Evolutionary conservation across 2,888 invertebrate genomes (phyloP), one percentile per base, ranked within the genome.

Genomic region (Byasa hedistus): DNA sequence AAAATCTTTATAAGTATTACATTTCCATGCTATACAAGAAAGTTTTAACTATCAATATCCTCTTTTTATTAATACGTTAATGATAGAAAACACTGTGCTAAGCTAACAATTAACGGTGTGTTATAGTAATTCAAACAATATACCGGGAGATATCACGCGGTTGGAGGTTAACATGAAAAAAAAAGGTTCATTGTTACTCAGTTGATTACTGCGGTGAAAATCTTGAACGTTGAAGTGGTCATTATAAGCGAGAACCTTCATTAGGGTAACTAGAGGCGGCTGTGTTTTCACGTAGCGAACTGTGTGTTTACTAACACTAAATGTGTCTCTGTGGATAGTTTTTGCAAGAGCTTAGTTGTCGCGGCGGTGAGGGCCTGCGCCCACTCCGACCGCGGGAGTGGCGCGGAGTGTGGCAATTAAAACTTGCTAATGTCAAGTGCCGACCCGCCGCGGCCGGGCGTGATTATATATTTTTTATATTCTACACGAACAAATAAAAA

Each of bases 381-480:
- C 84, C 87, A 83, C 87, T 83, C 78, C 79, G 78, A 82, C 85
- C 87, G 81, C 87, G 78, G 73, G 79, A 83, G 83, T 76, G 79
- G 77, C 77, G 80, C 83, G 78, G 83, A 89, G 89, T 84, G 86
- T 81, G 82, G 89, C 91, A 91, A 91, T 91, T 91, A 91, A 89
- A 91, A 91, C 86, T 90, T 89, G 86, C 88, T 85, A 89, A 90
- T 90, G 91, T 90, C 89, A 89, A 90, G 89, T 81, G 82, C 76
- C 73, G 78, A 80, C 77, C 77, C 77, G 76, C 79, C 76, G 79
- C 82, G 82, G 78, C 73, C 66, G 76, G 74, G 76, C 77, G 76
- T 78, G 83, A 85, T 83, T 84, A 82, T 86, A 12, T 48, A 5
- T 39, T 39, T 85, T 78, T 84, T 87, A 84, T 83, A 83, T 83